Conservation (phyloP, 2,113 vertebrate species). For the Nothoprocta pentlandii region DNA sequence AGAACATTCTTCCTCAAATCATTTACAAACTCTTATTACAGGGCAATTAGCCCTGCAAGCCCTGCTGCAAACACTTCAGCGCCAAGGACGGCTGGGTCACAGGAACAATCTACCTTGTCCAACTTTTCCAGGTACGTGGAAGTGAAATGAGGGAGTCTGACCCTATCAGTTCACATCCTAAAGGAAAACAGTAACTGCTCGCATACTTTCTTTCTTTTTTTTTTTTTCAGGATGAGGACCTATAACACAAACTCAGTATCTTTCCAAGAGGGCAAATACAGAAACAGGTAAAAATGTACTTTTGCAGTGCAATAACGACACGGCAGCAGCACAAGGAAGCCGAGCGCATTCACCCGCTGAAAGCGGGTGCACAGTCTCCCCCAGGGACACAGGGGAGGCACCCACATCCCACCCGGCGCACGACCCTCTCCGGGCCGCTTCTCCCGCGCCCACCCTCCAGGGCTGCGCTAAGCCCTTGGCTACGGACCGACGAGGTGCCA, state of each 20-base stretch:
- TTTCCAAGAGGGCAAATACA: not conserved
- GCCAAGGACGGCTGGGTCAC: not conserved
- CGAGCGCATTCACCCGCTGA: not conserved
- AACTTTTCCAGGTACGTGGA: constrained; percentile 14
- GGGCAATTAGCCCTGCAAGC: not conserved
- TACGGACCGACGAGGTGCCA: not conserved
- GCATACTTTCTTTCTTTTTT: not conserved
- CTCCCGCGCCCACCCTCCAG: not conserved
- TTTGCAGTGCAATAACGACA: not conserved
- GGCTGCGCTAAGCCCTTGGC: not conserved
- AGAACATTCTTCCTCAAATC: not conserved
- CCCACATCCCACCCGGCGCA: not conserved
- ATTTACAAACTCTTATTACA: not conserved
- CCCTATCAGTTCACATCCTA: not conserved
- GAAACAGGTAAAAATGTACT: not conserved
- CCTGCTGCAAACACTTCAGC: not conserved
- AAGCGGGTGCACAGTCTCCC: too few relatives aligned
- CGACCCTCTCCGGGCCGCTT: not conserved
- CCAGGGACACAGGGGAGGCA: not conserved
- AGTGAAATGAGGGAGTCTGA: not conserved
- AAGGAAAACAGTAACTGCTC: not conserved
- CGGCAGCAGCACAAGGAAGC: not conserved
- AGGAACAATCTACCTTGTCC: not conserved
- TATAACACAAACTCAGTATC: not conserved
- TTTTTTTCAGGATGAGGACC: not conserved